Conservation (phyloP, 1,140 invertebrate genomes). For the Lepidurus couesii region DNA sequence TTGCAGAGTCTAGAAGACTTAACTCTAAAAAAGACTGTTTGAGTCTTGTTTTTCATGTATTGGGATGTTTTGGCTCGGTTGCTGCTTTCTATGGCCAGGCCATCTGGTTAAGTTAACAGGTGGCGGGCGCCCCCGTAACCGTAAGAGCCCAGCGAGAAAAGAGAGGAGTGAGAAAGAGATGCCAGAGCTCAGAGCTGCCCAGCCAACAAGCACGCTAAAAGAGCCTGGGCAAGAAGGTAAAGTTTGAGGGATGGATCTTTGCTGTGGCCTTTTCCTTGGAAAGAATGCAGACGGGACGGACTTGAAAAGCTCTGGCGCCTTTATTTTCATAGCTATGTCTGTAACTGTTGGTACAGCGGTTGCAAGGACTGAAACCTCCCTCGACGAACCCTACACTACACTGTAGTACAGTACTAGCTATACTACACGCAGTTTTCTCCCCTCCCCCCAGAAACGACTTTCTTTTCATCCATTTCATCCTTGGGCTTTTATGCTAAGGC, state of each 20-base stretch:
- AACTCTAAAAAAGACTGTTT: background rate
- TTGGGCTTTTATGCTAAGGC: constrained; percentile 7
- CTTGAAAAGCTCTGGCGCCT: constrained; percentile 20
- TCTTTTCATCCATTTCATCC: background rate
- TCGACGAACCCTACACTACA: background rate
- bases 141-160: background rate
- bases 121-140: constrained; percentile 1
- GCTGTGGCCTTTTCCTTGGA: background rate
- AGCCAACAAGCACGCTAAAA: background rate
- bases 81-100: background rate
- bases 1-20: too few species aligned
- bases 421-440: background rate
- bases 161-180: background rate
- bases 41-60: background rate
- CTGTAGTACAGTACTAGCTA: background rate
- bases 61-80: constrained; percentile 2
- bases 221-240: background rate
- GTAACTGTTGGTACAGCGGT: constrained; percentile 18
- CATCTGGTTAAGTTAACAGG: constrained; percentile 7
- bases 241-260: constrained; percentile 8
- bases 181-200: background rate
- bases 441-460: background rate
- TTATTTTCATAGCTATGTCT: constrained; percentile 22
- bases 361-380: background rate
- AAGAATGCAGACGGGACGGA: constrained; percentile 17